Conservation (phyloP, 2,113 vertebrate genomes). For the Dicrurus megarhynchus region DNA sequence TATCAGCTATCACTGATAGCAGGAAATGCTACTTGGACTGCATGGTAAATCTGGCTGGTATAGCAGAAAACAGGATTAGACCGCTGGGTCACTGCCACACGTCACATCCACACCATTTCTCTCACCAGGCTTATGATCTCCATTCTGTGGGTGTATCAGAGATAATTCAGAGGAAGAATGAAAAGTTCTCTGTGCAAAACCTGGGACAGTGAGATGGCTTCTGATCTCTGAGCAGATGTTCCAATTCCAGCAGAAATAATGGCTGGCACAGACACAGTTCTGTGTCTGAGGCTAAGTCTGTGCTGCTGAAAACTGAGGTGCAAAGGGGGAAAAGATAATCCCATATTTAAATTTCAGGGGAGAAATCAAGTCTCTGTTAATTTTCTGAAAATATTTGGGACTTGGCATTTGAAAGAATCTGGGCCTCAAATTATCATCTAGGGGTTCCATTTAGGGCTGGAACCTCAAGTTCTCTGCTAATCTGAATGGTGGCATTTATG, state of each 20-base stretch:
- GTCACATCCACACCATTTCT: not conserved
- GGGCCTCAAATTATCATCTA: not conserved
- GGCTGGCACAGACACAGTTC: not conserved
- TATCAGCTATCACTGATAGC: not conserved
- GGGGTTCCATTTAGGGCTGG: not conserved
- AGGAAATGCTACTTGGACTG: not conserved
- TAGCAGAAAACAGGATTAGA: not conserved
- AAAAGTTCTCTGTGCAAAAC: not conserved
- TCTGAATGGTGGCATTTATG: not conserved
- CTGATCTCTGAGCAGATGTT: not conserved
- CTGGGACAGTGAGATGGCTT: fast-evolving
- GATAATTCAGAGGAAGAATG: not conserved
- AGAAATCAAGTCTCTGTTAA: not conserved
- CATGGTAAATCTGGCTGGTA: not conserved
- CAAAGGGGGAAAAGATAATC: not conserved
- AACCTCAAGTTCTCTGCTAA: not conserved
- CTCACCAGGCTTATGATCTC: not conserved
- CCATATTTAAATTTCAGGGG: not conserved
- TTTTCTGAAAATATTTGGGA: not conserved
- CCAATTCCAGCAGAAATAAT: not conserved
- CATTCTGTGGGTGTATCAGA: not conserved
- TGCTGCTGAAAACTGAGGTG: not conserved
- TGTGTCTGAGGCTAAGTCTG: not conserved
- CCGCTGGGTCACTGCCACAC: not conserved
- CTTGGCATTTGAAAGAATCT: not conserved